phyloP scores from a whole-genome alignment of 1,140 invertebrate genomes.

The Streblospio benedicti region DNA sequence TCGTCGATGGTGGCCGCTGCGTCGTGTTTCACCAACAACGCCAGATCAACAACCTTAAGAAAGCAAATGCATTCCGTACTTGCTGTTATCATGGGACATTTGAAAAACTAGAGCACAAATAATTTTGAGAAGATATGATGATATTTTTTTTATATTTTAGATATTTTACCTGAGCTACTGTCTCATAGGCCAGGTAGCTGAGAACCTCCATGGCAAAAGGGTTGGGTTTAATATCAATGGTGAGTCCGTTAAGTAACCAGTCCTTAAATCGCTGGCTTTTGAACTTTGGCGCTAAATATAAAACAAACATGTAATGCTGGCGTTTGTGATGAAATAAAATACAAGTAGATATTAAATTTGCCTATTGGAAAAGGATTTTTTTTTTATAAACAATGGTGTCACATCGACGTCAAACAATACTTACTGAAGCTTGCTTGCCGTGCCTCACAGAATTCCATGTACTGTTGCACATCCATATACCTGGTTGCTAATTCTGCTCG shows the following conservation, averaged over 20 bases:
- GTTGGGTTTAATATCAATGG: conserved; percentile 50
- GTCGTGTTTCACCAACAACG: conserved; percentile 57
- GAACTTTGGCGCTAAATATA: conserved; percentile 36
- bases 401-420: conserved; percentile 4
- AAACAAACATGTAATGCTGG: not conserved
- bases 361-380: not conserved
- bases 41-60: conserved; percentile 52
- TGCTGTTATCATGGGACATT: not conserved
- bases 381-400: not conserved
- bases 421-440: conserved; percentile 45
- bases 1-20: conserved; percentile 49
- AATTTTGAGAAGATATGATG: not conserved
- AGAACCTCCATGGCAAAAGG: conserved; percentile 52
- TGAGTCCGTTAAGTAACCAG: conserved; percentile 48
- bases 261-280: conserved; percentile 50
- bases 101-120: not conserved
- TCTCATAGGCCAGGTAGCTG: conserved; percentile 60
- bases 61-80: not conserved
- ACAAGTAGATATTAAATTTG: not conserved
- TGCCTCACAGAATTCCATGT: conserved; percentile 47
- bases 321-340: not conserved
- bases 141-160: not conserved
- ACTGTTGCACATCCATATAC: conserved; percentile 37
- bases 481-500: conserved; percentile 36
- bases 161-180: conserved; percentile 55